A percentile compares a stretch with the other conserved stretches of the same genome.
Conservation (phyloP, 92 coral and sea anemone species). For the Parazoanthus darwini region DNA sequence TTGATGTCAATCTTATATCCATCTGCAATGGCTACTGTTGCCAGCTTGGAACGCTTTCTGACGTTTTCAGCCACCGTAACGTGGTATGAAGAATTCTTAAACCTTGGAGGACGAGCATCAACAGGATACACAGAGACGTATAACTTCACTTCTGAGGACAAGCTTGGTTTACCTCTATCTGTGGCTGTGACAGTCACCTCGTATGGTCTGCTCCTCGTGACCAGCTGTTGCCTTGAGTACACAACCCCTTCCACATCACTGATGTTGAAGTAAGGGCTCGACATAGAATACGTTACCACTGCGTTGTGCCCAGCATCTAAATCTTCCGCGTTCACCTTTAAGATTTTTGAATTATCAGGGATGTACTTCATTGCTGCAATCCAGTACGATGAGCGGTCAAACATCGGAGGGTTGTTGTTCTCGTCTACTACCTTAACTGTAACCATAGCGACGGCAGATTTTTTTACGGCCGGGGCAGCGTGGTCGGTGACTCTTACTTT, state of each 20-base stretch:
- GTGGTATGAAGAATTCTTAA: constrained; percentile 43
- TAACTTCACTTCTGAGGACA: constrained; percentile 64
- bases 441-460: constrained; percentile 69
- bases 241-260: constrained; percentile 65
- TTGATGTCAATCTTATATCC: constrained; percentile 37
- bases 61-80: constrained; percentile 61
- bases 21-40: constrained; percentile 61
- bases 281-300: constrained; percentile 59
- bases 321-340: constrained; percentile 76
- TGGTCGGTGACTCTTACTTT: constrained; percentile 85
- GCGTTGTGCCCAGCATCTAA: constrained; percentile 77
- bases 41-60: constrained; percentile 40
- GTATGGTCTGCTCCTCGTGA: constrained; percentile 55
- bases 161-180: constrained; percentile 76
- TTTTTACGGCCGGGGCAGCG: constrained; percentile 62
- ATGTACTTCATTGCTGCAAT: constrained; percentile 62
- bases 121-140: constrained; percentile 69
- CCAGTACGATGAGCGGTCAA: constrained; percentile 91
- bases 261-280: constrained; percentile 55
- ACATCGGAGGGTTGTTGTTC: constrained; percentile 84
- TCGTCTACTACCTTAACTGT: constrained; percentile 77
- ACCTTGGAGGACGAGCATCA: constrained; percentile 69
- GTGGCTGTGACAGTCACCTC: constrained; percentile 71
- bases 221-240: constrained; percentile 54
- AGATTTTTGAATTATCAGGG: constrained; percentile 54